Evolutionary conservation across 2,113 vertebrate genomes (phyloP), one percentile per base, ranked within the genome.

Genomic region (Rostratula benghalensis): DNA sequence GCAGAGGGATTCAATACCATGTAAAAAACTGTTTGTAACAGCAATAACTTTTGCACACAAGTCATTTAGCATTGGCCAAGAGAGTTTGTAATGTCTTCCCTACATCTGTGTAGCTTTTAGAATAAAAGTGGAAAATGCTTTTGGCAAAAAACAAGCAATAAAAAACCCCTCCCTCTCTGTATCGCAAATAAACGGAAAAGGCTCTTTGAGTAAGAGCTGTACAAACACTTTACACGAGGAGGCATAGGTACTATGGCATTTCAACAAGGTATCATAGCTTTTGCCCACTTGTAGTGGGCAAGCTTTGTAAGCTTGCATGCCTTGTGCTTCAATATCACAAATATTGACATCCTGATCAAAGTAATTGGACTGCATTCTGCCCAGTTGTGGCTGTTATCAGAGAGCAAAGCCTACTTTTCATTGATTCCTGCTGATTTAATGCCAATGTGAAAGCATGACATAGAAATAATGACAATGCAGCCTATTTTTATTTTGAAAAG

Each of bases 301-400:
- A 61, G 23, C 24, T 61, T 61, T 61, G 60, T 39, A 81, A 91
- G 14, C 53, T 51, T 75, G 17, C 27, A 41, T 37, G 57, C 9
- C 69, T 94, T 61, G 48, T 67, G 50, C 48, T 94, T 87, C 74
- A 45, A 5, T 79, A 82, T 87, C 67, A 51, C 77, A 94, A 79
- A 79, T 84, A 79, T 53, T 95, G 93, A 87, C 53, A 48, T 53
- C 70, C 67, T 93, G 77, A 87, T 94, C 61, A 93, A 87, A 96
- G n/a, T 79, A 94, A 89, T 60, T 75, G 89, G 54, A 79, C 50
- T 50, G n/a, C 48, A 69, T 94, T 89, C 81, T 84, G 89, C 74
- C 70, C 6, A 39, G 37, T 67, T 88, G 63, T 86, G 83, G 23
- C 53, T 88, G 64, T 76, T 90, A 48, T 17, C 37, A 74, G 68